Conservation (phyloP, 1,140 invertebrate genomes). For the Pectinophora gossypiella region DNA sequence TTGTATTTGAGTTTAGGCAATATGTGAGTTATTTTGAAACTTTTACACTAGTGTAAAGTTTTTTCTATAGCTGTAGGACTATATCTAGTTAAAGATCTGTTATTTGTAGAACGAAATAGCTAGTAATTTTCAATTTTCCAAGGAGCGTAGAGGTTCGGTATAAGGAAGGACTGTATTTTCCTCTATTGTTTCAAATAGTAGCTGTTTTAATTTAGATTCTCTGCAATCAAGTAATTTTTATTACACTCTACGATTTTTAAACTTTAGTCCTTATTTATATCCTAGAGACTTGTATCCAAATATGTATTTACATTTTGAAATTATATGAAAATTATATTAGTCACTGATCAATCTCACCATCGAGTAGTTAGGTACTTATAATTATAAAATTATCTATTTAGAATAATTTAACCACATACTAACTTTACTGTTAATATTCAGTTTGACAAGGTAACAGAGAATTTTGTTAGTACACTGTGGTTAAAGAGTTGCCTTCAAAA, state of each 20-base stretch:
- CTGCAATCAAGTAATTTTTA: neutral
- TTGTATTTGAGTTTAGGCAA: neutral
- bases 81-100: conserved; percentile 7
- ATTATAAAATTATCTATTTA: conserved; percentile 41
- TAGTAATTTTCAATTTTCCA: conserved; percentile 10
- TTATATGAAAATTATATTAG: conserved; percentile 12
- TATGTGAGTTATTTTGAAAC: neutral
- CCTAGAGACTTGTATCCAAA: conserved; percentile 16
- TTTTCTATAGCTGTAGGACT: neutral
- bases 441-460: conserved; percentile 11
- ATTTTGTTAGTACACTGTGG: neutral
- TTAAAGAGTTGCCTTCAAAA: neutral
- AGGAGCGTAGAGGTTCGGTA: neutral
- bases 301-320: neutral
- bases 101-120: conserved; percentile 11
- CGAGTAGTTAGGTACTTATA: conserved; percentile 42
- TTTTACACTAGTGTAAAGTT: neutral
- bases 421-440: conserved; percentile 54
- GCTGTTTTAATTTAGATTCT: neutral
- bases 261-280: conserved; percentile 11
- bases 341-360: conserved; percentile 39
- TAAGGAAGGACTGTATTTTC: neutral
- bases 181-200: neutral
- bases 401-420: conserved; percentile 41
- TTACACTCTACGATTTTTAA: neutral